Percentiles rank a stretch among this genome's conserved stretches.
These are phyloP conservation scores for Sceloporus tristichus DNA, from an alignment of 2,113 vertebrate species.

Conservation along the genomic window DNA sequence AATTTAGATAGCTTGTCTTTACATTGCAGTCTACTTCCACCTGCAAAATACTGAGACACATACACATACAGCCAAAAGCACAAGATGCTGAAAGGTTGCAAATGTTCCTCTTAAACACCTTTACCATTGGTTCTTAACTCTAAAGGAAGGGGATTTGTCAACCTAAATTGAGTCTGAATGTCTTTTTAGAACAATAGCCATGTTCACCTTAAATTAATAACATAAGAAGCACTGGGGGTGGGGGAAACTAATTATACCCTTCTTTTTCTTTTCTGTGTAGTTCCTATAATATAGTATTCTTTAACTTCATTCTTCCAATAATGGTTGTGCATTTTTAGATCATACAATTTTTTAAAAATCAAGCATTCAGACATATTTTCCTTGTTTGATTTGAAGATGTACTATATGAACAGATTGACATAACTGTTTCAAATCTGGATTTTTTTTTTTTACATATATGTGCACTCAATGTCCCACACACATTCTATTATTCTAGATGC, in stretches of 20 bases:
- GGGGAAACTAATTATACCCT: constrained; percentile 31
- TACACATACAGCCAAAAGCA: background rate
- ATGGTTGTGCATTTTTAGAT: constrained; percentile 7
- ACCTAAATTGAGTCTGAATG: constrained; percentile 24
- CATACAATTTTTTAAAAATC: constrained; percentile 15
- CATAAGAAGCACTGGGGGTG: background rate
- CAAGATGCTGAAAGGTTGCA: constrained; percentile 58
- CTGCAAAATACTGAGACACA: background rate
- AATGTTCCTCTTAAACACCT: constrained; percentile 64
- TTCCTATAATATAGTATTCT: constrained; percentile 9
- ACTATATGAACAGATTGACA: constrained; percentile 54
- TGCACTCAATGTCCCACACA: constrained; percentile 35
- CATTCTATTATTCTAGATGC: constrained; percentile 40
- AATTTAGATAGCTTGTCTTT: constrained; percentile 59
- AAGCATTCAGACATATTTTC: constrained; percentile 40
- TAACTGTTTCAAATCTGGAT: constrained; percentile 48
- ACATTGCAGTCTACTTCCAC: constrained; percentile 46
- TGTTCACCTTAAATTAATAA: constrained; percentile 39
- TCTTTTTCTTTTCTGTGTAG: constrained; percentile 39
- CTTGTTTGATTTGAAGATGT: constrained; percentile 53
- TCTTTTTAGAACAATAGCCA: constrained; percentile 57
- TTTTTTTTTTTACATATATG: constrained; percentile 22
- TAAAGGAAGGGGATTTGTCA: constrained; percentile 56
- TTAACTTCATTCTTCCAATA: background rate
- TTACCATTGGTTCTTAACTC: constrained; percentile 56